Percentiles rank a stretch among this genome's conserved stretches.
Conservation (phyloP, 2,888 invertebrate genomes). For the Idaea biselata region DNA sequence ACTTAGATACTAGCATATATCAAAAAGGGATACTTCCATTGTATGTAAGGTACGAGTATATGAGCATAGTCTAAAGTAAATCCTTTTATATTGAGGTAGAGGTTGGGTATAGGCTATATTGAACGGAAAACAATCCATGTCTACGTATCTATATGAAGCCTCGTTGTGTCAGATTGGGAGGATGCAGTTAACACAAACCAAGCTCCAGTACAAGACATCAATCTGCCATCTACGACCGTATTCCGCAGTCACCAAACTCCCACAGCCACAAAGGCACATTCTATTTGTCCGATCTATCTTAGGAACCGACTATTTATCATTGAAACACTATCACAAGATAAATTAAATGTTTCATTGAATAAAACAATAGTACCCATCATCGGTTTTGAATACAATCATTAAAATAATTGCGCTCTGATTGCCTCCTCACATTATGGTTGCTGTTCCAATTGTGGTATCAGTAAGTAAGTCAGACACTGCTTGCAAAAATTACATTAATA, state of each 20-base stretch:
- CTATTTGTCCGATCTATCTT: conserved; percentile 9
- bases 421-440: background rate
- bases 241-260: conserved; percentile 29
- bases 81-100: background rate
- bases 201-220: conserved; percentile 35
- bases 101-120: conserved; percentile 3
- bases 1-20: background rate
- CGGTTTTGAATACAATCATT: background rate
- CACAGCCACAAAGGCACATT: conserved; percentile 22
- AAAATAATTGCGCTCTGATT: background rate
- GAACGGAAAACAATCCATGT: conserved; percentile 4
- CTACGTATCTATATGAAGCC: conserved; percentile 5
- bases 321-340: background rate
- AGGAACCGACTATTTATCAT: background rate
- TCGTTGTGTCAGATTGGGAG: conserved; percentile 16
- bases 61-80: background rate
- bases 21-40: background rate
- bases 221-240: conserved; percentile 35
- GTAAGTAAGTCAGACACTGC: background rate
- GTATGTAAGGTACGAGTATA: background rate
- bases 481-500: background rate
- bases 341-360: background rate
- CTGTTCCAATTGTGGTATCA: background rate
- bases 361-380: background rate
- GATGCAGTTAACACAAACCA: conserved; percentile 28